These are phyloP conservation scores for Microctenopoma steveboyesi DNA, from an alignment of 2,797 vertebrate genomes.

Conservation along the genomic window DNA sequence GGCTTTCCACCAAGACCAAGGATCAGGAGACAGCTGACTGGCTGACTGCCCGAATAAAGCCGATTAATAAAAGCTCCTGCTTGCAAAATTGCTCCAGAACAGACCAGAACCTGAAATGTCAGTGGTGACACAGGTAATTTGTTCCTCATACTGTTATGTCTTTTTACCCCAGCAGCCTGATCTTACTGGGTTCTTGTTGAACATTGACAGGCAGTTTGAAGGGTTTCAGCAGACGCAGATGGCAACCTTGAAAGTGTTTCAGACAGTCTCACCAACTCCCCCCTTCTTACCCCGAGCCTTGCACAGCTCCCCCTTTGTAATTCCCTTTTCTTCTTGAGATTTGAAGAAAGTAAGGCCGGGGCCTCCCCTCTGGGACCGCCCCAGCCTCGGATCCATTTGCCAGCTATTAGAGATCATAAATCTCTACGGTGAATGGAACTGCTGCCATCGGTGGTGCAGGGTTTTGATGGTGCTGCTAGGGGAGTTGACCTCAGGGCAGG, in stretches of 20 bases:
- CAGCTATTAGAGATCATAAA: slow-evolving; percentile 83
- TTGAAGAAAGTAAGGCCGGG: slow-evolving; percentile 63
- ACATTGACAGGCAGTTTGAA: slow-evolving; percentile 62
- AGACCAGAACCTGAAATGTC: slow-evolving; percentile 50
- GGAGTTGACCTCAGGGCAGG: slow-evolving; percentile 72
- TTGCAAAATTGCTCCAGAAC: slow-evolving; percentile 32
- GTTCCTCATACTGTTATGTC: slow-evolving; percentile 21
- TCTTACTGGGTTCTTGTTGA: slow-evolving; percentile 38
- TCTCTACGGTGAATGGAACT: slow-evolving; percentile 76
- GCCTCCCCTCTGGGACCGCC: slow-evolving; percentile 52
- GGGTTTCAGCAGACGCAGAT: slow-evolving; percentile 67
- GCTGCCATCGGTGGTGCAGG: slow-evolving; percentile 54
- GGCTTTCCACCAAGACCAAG: slow-evolving; percentile 44
- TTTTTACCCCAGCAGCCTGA: neutral
- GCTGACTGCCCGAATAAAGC: slow-evolving; percentile 48
- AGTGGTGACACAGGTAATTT: slow-evolving; percentile 20
- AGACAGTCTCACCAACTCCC: slow-evolving; percentile 46
- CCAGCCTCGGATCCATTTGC: slow-evolving; percentile 68
- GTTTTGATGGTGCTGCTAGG: slow-evolving; percentile 63
- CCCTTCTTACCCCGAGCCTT: slow-evolving; percentile 8
- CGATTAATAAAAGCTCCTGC: slow-evolving; percentile 43
- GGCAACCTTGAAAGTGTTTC: slow-evolving; percentile 77
- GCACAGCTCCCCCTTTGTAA: slow-evolving; percentile 19
- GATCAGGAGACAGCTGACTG: slow-evolving; percentile 57
- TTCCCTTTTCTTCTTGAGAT: slow-evolving; percentile 62